Evolutionary conservation across 2,888 invertebrate genomes (phyloP).

Genomic region (Amitus sp.): DNA sequence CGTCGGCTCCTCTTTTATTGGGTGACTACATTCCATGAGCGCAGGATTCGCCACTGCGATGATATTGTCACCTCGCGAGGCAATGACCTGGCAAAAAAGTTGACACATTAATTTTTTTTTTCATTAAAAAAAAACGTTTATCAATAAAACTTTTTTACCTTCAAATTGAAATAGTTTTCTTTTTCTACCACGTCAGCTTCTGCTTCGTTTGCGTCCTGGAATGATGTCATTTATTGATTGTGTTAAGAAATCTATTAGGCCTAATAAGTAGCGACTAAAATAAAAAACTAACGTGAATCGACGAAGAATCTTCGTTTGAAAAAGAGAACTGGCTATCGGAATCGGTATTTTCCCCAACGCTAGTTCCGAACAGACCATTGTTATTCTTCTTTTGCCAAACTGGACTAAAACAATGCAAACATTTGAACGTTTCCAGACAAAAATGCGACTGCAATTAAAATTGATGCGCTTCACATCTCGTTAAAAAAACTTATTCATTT

Average conservation of each 20-base stretch:
- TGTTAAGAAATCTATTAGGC: no score
- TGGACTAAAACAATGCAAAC: conserved; percentile 58
- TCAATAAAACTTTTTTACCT: conserved; percentile 46
- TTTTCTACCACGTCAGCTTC: conserved; percentile 60
- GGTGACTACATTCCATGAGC: conserved; percentile 66
- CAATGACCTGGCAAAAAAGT: conserved; percentile 73
- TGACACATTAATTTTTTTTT: not conserved
- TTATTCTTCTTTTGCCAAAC: conserved; percentile 64
- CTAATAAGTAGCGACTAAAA: not conserved
- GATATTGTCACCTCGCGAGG: conserved; percentile 86
- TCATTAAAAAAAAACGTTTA: not conserved
- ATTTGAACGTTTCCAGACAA: conserved; percentile 6
- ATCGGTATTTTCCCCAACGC: conserved; percentile 60
- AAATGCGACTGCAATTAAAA: no score
- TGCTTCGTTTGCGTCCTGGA: conserved; percentile 55
- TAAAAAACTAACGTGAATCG: conserved; percentile 54
- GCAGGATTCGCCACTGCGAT: conserved; percentile 92
- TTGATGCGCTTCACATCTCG: no score
- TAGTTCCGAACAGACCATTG: conserved; percentile 59
- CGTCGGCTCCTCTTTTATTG: conserved; percentile 62
- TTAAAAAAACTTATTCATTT: no score
- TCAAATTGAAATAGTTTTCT: conserved; percentile 62
- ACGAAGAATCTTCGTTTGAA: conserved; percentile 61
- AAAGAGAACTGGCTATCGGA: conserved; percentile 64
- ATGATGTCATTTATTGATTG: conserved; percentile 8